Evolutionary conservation across 2,113 vertebrate genomes (phyloP).

Genomic region (Platysternon megacephalum): DNA sequence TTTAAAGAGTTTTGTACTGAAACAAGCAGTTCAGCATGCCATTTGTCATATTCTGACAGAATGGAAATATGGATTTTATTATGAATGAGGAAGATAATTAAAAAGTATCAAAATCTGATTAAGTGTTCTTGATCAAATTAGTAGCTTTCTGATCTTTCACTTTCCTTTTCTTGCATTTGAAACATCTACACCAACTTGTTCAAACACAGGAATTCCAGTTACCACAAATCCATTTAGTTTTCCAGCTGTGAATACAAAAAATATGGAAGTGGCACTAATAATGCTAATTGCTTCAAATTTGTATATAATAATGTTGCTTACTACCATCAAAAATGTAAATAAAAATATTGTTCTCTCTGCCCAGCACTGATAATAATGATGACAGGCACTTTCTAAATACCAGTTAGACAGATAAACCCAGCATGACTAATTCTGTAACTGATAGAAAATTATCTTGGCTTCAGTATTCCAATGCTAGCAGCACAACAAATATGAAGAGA

Average conservation of each 20-base stretch:
- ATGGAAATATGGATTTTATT: neutral
- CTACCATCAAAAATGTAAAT: neutral
- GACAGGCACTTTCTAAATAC: neutral
- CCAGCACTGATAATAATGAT: neutral
- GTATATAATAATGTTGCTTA: neutral
- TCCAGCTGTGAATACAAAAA: neutral
- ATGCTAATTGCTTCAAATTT: neutral
- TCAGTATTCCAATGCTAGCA: slow-evolving; percentile 48
- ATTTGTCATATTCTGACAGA: neutral
- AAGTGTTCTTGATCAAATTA: neutral
- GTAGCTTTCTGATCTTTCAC: neutral
- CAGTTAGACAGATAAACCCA: neutral
- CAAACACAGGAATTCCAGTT: neutral
- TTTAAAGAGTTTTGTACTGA: neutral
- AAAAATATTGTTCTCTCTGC: neutral
- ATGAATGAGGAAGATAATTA: slow-evolving; percentile 17
- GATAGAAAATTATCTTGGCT: slow-evolving; percentile 28
- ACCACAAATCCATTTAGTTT: neutral
- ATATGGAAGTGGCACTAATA: neutral
- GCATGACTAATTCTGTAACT: slow-evolving; percentile 6
- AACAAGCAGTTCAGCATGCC: neutral
- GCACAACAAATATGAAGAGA: slow-evolving; percentile 7
- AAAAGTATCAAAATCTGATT: slow-evolving; percentile 7
- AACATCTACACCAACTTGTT: neutral
- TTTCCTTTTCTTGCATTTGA: slow-evolving; percentile 14